phyloP scores from a whole-genome alignment of 2,113 vertebrate species.

The Scalopus aquaticus region DNA sequence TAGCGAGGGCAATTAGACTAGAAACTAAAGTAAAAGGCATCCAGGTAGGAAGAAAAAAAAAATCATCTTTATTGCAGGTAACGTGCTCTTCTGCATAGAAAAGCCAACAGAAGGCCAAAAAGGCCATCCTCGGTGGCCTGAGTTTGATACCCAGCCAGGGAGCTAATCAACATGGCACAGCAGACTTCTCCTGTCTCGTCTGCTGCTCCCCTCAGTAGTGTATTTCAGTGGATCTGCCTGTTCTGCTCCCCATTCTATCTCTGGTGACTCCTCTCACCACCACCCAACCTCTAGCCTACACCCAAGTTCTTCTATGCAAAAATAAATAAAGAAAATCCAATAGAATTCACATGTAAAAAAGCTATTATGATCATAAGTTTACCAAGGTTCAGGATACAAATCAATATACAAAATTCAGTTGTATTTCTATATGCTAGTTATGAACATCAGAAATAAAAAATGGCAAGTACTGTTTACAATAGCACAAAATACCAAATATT shows the following conservation, averaged over 20 bases:
- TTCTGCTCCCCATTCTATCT: no score
- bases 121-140: no score
- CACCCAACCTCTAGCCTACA: no score
- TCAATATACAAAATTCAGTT: not conserved
- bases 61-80: not conserved
- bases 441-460: not conserved
- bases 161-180: no score
- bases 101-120: not conserved
- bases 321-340: no score
- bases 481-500: not conserved
- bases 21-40: not conserved
- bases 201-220: no score
- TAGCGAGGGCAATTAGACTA: not conserved
- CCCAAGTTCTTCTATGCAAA: not conserved
- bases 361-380: not conserved
- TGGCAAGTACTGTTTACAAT: not conserved
- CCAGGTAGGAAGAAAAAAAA: conserved; percentile 22
- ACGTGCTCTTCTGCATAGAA: not conserved
- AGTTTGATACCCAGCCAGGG: no score
- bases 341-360: not conserved
- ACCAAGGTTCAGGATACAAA: not conserved
- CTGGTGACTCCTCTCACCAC: no score
- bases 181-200: no score
- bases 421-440: not conserved
- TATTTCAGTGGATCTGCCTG: no score